phyloP scores from a whole-genome alignment of 2,888 invertebrate genomes.

The Diarsia mendica region DNA sequence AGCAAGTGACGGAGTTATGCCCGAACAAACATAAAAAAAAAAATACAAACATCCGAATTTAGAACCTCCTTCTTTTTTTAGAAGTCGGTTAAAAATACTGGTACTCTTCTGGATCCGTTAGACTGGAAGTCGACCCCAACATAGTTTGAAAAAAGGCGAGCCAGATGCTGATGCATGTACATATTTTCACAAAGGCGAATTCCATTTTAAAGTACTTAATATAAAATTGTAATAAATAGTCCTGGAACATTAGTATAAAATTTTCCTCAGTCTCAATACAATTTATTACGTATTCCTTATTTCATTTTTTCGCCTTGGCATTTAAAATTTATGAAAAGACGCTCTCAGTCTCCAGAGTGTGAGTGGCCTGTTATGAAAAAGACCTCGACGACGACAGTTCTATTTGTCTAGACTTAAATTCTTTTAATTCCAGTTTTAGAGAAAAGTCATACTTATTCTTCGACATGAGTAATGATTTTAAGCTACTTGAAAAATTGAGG shows the following conservation, averaged over 20 bases:
- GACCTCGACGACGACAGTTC: slow-evolving; percentile 12
- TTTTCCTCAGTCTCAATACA: slow-evolving; percentile 49
- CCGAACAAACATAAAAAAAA: too few relatives aligned
- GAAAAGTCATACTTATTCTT: slow-evolving; percentile 40
- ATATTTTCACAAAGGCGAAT: neutral
- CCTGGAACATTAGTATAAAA: slow-evolving; percentile 35
- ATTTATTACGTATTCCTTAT: slow-evolving; percentile 55
- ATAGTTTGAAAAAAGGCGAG: too few relatives aligned
- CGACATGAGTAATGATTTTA: slow-evolving; percentile 38
- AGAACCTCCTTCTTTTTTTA: too few relatives aligned
- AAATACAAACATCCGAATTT: too few relatives aligned
- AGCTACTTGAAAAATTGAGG: slow-evolving; percentile 40
- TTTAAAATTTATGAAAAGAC: slow-evolving; percentile 64
- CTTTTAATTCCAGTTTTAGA: slow-evolving; percentile 29
- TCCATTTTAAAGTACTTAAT: slow-evolving; percentile 19
- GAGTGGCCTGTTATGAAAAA: slow-evolving; percentile 53
- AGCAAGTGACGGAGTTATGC: too few relatives aligned
- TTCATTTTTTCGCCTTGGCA: slow-evolving; percentile 51
- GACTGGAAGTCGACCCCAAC: too few relatives aligned
- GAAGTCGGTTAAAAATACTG: too few relatives aligned
- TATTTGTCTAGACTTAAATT: slow-evolving; percentile 51
- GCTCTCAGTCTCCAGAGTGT: slow-evolving; percentile 42
- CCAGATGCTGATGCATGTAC: too few relatives aligned
- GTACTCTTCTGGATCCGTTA: too few relatives aligned
- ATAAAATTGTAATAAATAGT: slow-evolving; percentile 33